Percentiles rank a stretch among this genome's conserved stretches.
Conservation (phyloP, 2,113 vertebrate genomes). For the Neogobius melanostomus region DNA sequence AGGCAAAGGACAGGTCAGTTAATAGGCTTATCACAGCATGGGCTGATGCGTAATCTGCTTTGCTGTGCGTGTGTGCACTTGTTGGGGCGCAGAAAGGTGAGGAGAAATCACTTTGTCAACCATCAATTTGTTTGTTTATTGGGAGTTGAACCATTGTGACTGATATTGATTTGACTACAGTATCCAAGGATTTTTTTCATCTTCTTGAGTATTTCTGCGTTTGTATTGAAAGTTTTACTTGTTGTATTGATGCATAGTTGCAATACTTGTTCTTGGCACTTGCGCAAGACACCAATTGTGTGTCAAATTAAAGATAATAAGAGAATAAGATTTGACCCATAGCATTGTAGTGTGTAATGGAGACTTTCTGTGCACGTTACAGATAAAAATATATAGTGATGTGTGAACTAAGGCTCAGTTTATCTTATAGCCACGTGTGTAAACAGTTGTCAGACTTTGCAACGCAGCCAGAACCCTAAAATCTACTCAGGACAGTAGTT, state of each 20-base stretch:
- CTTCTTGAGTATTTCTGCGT: neutral
- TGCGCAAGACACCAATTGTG: neutral
- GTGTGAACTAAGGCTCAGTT: neutral
- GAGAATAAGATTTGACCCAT: neutral
- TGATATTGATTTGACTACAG: neutral
- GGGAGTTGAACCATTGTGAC: neutral
- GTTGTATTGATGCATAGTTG: too few species aligned
- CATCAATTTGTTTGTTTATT: neutral
- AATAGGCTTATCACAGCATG: constrained; percentile 18
- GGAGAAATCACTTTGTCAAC: neutral
- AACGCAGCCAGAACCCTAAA: neutral
- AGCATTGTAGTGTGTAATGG: neutral
- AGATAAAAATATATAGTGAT: neutral
- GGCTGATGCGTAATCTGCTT: constrained; percentile 48
- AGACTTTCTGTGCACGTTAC: neutral
- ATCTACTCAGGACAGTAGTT: neutral
- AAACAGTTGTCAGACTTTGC: neutral
- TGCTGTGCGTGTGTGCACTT: constrained; percentile 4
- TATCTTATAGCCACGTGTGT: neutral
- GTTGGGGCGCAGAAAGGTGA: neutral
- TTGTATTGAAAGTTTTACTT: neutral
- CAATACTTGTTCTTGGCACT: neutral
- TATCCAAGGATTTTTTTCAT: neutral
- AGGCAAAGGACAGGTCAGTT: constrained; percentile 28
- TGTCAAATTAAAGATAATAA: neutral